Evolutionary conservation across 2,888 invertebrate species (phyloP).

Genomic region (Cyrtodaria siliqua): DNA sequence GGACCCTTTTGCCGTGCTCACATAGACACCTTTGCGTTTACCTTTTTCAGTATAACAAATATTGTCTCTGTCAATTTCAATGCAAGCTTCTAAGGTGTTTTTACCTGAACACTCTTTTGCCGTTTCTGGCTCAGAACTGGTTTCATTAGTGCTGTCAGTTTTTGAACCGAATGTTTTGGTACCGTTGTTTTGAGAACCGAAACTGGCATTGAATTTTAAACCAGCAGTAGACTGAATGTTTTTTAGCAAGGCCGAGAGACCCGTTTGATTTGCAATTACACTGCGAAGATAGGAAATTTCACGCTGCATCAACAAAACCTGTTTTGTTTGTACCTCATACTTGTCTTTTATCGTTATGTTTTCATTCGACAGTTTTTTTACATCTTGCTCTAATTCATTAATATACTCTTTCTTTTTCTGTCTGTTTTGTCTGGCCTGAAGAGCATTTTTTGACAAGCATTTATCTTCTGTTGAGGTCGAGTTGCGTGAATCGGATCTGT

Average conservation of each 20-base stretch:
- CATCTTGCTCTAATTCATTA: constrained; percentile 40
- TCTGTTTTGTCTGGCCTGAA: constrained; percentile 63
- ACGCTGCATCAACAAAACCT: constrained; percentile 32
- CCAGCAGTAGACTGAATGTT: constrained; percentile 69
- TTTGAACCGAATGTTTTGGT: too few relatives aligned
- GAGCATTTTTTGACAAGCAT: constrained; percentile 52
- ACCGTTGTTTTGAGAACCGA: constrained; percentile 8
- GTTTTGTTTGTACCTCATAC: constrained; percentile 1
- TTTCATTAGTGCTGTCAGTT: too few relatives aligned
- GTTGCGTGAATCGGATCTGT: too few relatives aligned
- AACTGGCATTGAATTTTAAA: constrained; percentile 62
- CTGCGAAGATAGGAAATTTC: constrained; percentile 70
- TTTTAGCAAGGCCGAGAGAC: constrained; percentile 62
- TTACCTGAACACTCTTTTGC: too few relatives aligned
- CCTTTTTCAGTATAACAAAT: too few relatives aligned
- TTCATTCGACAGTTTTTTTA: constrained; percentile 33
- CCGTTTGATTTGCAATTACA: constrained; percentile 72
- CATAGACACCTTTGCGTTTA: constrained; percentile 35
- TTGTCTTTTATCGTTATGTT: constrained; percentile 43
- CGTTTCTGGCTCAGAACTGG: too few relatives aligned
- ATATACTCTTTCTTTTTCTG: constrained; percentile 66
- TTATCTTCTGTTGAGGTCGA: too few relatives aligned
- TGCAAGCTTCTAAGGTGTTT: too few relatives aligned
- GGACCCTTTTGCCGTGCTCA: constrained; percentile 7
- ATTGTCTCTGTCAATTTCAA: too few relatives aligned